Evolutionary conservation across 1,140 invertebrate species (phyloP).

Genomic region (Cydia fagiglandana): DNA sequence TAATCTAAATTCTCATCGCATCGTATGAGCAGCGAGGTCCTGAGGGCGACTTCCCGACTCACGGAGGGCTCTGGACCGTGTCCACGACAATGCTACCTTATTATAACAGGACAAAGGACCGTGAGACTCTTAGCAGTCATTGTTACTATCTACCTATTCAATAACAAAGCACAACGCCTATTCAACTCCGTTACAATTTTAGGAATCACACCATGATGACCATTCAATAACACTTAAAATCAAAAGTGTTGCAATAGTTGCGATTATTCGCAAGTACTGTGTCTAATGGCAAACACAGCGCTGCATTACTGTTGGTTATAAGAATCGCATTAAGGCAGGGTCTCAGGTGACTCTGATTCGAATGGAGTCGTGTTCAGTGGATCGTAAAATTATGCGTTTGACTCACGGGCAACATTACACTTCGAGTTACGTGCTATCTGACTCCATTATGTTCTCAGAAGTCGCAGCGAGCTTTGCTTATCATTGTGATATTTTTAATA

Average conservation of each 20-base stretch:
- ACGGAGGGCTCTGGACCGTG: constrained; percentile 54
- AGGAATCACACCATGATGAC: constrained; percentile 10
- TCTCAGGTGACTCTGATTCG: constrained; percentile 38
- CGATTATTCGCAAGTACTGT: constrained; percentile 2
- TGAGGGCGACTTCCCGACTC: constrained; percentile 59
- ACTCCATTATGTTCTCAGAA: constrained; percentile 43
- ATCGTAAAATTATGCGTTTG: constrained; percentile 51
- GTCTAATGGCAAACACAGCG: neutral
- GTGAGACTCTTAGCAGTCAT: constrained; percentile 61
- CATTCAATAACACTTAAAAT: neutral
- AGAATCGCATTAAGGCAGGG: constrained; percentile 5
- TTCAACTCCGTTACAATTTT: neutral
- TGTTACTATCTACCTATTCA: constrained; percentile 40
- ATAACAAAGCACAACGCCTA: constrained; percentile 11
- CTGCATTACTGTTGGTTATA: neutral
- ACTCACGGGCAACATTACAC: constrained; percentile 43
- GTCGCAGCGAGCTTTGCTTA: constrained; percentile 32
- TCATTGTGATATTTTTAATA: constrained; percentile 35
- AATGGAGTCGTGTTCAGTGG: constrained; percentile 43
- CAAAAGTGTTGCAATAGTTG: neutral
- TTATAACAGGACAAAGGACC: constrained; percentile 59
- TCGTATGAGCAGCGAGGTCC: constrained; percentile 48
- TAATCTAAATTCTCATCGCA: constrained; percentile 71
- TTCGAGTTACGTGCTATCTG: constrained; percentile 42
- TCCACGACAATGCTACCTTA: constrained; percentile 64